Evolutionary conservation across 1,140 invertebrate species (phyloP), one percentile per base, ranked within the genome.

Genomic region (Liolophura sinensis): DNA sequence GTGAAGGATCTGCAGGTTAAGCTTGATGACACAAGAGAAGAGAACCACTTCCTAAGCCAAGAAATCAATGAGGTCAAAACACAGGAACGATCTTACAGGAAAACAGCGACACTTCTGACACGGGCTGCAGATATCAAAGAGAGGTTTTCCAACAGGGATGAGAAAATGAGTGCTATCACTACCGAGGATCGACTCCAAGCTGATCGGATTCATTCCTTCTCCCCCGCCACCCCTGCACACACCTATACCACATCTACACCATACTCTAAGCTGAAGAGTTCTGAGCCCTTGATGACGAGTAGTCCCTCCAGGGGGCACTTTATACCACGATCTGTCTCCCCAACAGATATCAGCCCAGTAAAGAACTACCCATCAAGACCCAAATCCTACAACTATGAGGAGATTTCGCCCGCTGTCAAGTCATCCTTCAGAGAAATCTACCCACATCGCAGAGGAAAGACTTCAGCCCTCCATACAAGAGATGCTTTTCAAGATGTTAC

Each of bases 351-450:
- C 27, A 15, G 14, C 16, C 49, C 51, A 11, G 5, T 20, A 46
- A 63, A 55, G 27, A 40, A 40, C 50, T 48, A 59, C 66, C 46
- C 31, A 25, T 31, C 57, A 68, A n/a, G 50, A 59, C 25, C 57
- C 40, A 50, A 61, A 62, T 40, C 31, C 25, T 74, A 69, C 59
- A 72, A 66, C 47, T 73, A 64, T 55, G 74, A 79, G 12, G 74
- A 78, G 24, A 58, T 73, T 50, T 78, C 76, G 7, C 74, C 76
- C 5, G 56, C 66, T n/a, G 64, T 72, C 24, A 65, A 66, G n/a
- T 67, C 67, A 50, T 60, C 58, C 16, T 68, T 64, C 46, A 69
- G 71, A 27, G 77, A 78, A 65, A 80, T 80, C 31, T 80, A 80
- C 55, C 78, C 78, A 20, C 78, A 80, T 64, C 68, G 78, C 51